These are phyloP conservation scores for Pardalotus punctatus DNA, from an alignment of 2,113 vertebrate genomes.

Conservation along the genomic window DNA sequence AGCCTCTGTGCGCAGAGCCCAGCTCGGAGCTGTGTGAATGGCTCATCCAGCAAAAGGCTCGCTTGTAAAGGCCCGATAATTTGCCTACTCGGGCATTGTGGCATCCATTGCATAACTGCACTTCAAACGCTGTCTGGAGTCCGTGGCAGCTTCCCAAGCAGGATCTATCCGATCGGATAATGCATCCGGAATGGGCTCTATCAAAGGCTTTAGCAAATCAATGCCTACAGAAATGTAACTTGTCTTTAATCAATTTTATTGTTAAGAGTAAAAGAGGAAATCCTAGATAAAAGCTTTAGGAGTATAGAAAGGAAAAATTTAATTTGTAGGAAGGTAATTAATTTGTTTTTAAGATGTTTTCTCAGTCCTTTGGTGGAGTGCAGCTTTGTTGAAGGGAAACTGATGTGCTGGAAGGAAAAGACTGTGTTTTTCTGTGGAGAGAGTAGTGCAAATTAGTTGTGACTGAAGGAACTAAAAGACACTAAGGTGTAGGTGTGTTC, in stretches of 20 bases:
- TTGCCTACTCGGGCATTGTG: background rate
- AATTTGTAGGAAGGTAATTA: background rate
- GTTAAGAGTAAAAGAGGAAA: background rate
- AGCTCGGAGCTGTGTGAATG: background rate
- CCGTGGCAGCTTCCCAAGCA: background rate
- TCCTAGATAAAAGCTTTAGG: background rate
- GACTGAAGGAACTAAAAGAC: background rate
- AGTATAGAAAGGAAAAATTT: background rate
- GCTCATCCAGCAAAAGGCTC: background rate
- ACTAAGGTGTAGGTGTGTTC: background rate
- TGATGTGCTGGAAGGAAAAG: background rate
- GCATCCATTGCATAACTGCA: background rate
- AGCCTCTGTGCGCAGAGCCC: background rate
- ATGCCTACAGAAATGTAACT: constrained; percentile 3
- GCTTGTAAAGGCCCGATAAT: background rate
- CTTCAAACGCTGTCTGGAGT: background rate
- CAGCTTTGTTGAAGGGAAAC: background rate
- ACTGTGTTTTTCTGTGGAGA: background rate
- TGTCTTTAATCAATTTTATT: constrained; percentile 15
- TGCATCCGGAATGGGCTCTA: background rate
- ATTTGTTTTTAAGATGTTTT: background rate
- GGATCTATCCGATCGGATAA: background rate
- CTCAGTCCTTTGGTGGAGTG: background rate
- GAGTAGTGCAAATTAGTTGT: background rate
- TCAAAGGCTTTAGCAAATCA: constrained; percentile 20